A percentile compares a stretch with the other conserved stretches of the same genome.
These are phyloP conservation scores for Agapostemon virescens DNA, from an alignment of 2,888 invertebrate genomes.

Conservation along the genomic window DNA sequence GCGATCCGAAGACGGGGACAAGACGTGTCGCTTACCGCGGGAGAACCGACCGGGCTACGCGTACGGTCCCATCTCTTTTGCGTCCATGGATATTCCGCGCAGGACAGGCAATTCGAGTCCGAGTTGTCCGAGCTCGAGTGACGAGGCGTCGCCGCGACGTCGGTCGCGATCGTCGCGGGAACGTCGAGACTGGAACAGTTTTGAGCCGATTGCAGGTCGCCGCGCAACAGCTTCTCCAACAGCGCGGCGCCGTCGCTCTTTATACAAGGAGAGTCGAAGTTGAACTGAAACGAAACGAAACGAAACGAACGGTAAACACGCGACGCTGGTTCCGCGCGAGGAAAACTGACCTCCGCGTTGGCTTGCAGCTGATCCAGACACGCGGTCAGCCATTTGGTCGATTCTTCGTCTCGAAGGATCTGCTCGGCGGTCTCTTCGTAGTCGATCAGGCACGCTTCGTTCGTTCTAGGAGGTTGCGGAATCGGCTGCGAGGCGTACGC, in stretches of 20 bases:
- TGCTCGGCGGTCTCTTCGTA: slow-evolving; percentile 66
- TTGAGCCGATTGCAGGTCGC: slow-evolving; percentile 66
- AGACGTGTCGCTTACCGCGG: no score
- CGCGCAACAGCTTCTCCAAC: slow-evolving; percentile 62
- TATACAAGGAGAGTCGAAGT: neutral
- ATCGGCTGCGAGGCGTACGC: slow-evolving; percentile 34
- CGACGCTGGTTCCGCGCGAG: neutral
- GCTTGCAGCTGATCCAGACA: slow-evolving; percentile 67
- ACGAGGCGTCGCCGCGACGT: neutral
- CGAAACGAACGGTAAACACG: neutral
- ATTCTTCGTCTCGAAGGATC: slow-evolving; percentile 67
- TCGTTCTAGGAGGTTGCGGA: neutral
- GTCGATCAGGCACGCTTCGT: slow-evolving; percentile 48
- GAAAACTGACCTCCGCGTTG: slow-evolving; percentile 29
- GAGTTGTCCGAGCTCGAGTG: slow-evolving; percentile 64
- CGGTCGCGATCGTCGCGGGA: neutral
- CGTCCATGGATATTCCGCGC: slow-evolving; percentile 52
- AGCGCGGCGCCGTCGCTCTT: slow-evolving; percentile 58
- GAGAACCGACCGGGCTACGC: slow-evolving; percentile 65
- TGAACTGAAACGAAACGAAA: neutral
- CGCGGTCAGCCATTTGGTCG: slow-evolving; percentile 67
- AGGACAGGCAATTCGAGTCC: slow-evolving; percentile 64
- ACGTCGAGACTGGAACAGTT: slow-evolving; percentile 48
- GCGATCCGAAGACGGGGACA: no score
- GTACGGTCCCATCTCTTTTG: slow-evolving; percentile 46